Evolutionary conservation across 2,113 vertebrate species (phyloP).

Genomic region (Ovis aries): ARS-UI_Ramb_v3.0 NC_056076.1:27173001-27173500

Average conservation of each 20-base stretch:
- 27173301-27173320: conserved; percentile 54
- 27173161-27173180: not conserved
- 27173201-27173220: conserved; percentile 34
- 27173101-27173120: not conserved
- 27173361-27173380: conserved; percentile 65
- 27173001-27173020: not conserved
- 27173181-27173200: not conserved
- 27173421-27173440: conserved; percentile 56
- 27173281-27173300: conserved; percentile 47
- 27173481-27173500: conserved; percentile 52
- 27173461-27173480: not conserved
- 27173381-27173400: conserved; percentile 64
- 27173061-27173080: not conserved
- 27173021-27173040: not conserved
- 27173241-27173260: conserved; percentile 32
- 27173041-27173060: not conserved
- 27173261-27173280: conserved; percentile 24
- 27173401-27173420: conserved; percentile 57
- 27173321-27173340: conserved; percentile 62
- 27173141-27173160: not conserved
- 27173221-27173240: not conserved
- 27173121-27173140: not conserved
- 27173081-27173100: fast-evolving
- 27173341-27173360: conserved; percentile 71
- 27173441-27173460: not conserved